phyloP scores from a whole-genome alignment of 2,797 vertebrate species.

The Psittacula derbiana region DNA sequence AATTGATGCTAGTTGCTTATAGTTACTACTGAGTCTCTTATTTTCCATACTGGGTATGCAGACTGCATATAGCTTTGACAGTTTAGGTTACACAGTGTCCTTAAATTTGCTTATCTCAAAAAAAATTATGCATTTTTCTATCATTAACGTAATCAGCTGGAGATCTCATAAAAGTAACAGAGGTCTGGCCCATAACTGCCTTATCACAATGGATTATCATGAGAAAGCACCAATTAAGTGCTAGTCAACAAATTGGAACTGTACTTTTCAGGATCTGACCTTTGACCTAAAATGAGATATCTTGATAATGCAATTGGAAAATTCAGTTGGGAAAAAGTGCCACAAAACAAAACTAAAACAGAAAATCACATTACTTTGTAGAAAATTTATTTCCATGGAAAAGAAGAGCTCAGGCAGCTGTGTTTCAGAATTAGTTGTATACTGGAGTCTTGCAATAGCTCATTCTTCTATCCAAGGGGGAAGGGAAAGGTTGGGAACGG shows the following conservation, averaged over 20 bases:
- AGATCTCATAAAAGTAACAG: background rate
- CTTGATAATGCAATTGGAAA: background rate
- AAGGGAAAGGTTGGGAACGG: background rate
- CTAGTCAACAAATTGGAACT: background rate
- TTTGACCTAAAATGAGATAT: background rate
- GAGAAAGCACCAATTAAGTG: background rate
- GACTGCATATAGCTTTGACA: background rate
- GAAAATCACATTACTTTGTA: background rate
- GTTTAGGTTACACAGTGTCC: background rate
- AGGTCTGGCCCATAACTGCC: background rate
- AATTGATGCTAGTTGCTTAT: background rate
- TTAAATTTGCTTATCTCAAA: background rate
- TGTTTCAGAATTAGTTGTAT: background rate
- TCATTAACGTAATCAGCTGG: background rate
- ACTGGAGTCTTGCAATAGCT: background rate
- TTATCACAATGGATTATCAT: background rate
- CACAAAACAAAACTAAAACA: background rate
- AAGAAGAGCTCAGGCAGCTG: background rate
- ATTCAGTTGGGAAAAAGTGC: background rate
- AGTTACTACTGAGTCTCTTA: background rate
- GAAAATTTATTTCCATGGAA: background rate
- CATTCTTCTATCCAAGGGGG: background rate
- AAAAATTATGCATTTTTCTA: background rate
- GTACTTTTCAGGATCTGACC: background rate
- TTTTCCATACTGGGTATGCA: background rate